A percentile compares a stretch with the other conserved stretches of the same genome.
phyloP scores from a whole-genome alignment of 2,113 vertebrate species.

The Plecotus auritus region DNA sequence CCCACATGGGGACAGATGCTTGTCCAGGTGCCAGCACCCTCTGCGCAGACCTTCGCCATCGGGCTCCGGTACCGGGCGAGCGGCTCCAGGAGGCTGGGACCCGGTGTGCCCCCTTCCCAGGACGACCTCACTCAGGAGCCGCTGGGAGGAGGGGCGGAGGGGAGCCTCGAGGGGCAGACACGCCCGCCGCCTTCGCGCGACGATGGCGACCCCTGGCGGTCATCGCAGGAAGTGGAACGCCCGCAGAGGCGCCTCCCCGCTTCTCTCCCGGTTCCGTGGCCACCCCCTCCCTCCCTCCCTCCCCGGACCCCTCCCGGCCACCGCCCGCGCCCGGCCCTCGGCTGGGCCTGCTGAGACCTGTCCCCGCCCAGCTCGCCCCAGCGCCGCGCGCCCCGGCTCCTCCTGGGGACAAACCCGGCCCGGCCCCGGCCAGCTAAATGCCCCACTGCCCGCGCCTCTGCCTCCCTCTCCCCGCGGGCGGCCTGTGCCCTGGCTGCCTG shows the following conservation, averaged over 20 bases:
- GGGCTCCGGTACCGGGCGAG: not conserved
- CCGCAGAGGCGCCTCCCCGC: fast-evolving
- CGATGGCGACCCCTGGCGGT: slow-evolving; percentile 56
- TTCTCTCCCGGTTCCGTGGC: fast-evolving
- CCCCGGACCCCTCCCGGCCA: not conserved
- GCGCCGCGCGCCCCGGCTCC: not conserved
- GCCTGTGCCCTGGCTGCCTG: not conserved
- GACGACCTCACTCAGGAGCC: fast-evolving
- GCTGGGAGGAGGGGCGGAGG: too few relatives aligned
- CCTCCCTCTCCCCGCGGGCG: not conserved
- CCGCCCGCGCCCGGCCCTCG: not conserved
- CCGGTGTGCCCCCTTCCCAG: too few relatives aligned
- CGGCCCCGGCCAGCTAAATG: not conserved
- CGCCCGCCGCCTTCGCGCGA: not conserved
- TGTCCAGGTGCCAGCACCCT: not conserved
- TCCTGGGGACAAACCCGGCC: not conserved
- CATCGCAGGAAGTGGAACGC: not conserved
- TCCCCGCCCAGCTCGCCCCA: not conserved
- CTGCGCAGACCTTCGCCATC: not conserved
- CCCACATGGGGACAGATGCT: not conserved
- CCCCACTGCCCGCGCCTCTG: not conserved
- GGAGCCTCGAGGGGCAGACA: fast-evolving
- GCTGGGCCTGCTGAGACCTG: fast-evolving
- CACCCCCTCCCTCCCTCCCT: fast-evolving
- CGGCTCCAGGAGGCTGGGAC: not conserved